These are phyloP conservation scores for Acanthosoma haemorrhoidale DNA, from an alignment of 2,888 invertebrate genomes.

Conservation along the genomic window DNA sequence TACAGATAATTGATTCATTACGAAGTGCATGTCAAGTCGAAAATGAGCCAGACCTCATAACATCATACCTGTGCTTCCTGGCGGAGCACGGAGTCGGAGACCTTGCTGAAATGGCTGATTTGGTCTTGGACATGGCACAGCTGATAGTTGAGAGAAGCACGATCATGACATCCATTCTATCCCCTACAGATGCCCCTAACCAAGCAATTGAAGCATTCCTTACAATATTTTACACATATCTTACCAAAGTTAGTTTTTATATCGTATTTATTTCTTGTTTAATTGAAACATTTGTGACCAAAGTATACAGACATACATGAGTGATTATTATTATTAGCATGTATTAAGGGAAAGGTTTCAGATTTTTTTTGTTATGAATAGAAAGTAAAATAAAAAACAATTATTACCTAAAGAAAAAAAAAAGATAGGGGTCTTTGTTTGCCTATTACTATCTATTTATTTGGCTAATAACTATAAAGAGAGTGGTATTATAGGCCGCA, in stretches of 20 bases:
- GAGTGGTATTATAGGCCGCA: too few relatives aligned
- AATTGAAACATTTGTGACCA: too few relatives aligned
- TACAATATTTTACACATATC: slow-evolving; percentile 67
- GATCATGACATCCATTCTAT: slow-evolving; percentile 75
- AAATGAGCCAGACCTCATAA: slow-evolving; percentile 74
- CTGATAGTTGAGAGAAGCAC: slow-evolving; percentile 85
- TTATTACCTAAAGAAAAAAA: too few relatives aligned
- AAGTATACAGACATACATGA: too few relatives aligned
- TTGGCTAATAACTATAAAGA: too few relatives aligned
- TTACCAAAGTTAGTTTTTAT: slow-evolving; percentile 55
- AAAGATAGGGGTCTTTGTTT: too few relatives aligned
- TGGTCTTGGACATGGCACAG: slow-evolving; percentile 73
- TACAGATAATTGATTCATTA: slow-evolving; percentile 56
- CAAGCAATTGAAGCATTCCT: slow-evolving; percentile 64
- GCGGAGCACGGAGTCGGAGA: slow-evolving; percentile 59
- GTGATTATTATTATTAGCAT: too few relatives aligned
- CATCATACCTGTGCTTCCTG: slow-evolving; percentile 79
- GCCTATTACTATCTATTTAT: too few relatives aligned
- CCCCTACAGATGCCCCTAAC: slow-evolving; percentile 50
- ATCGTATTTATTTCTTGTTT: too few relatives aligned
- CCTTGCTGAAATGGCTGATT: slow-evolving; percentile 40
- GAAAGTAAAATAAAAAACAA: too few relatives aligned
- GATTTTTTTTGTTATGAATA: too few relatives aligned
- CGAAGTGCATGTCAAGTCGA: slow-evolving; percentile 86
- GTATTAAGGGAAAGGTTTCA: too few relatives aligned